Conservation (phyloP, 64 coral and sea anemone species). For the Stichodactyla mertensii region DNA sequence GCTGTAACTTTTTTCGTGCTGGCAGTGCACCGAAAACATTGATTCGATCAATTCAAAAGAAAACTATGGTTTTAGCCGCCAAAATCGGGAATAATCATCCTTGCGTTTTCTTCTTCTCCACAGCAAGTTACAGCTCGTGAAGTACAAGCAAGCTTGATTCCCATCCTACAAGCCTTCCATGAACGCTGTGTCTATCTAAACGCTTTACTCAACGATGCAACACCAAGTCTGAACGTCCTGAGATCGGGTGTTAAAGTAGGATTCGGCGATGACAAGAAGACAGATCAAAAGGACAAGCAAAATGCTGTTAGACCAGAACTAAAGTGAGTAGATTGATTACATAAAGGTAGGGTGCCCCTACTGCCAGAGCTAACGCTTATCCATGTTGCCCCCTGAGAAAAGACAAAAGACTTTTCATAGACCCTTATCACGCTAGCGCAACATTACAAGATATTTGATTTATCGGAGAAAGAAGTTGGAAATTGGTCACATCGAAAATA, state of each 20-base stretch:
- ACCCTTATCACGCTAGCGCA: too few species aligned
- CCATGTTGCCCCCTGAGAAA: too few species aligned
- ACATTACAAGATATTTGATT: too few species aligned
- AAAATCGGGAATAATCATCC: too few species aligned
- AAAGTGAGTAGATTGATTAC: slow-evolving; percentile 1
- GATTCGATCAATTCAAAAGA: too few species aligned
- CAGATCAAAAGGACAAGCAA: background rate
- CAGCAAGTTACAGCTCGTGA: slow-evolving; percentile 93
- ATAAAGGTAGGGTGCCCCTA: background rate
- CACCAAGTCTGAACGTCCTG: slow-evolving; percentile 64
- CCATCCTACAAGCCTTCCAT: slow-evolving; percentile 87
- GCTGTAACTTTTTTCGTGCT: too few species aligned
- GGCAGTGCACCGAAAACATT: too few species aligned
- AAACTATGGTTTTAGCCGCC: too few species aligned
- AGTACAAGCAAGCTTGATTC: slow-evolving; percentile 76
- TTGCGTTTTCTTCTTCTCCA: background rate
- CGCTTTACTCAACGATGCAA: slow-evolving; percentile 67
- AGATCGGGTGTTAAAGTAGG: slow-evolving; percentile 38
- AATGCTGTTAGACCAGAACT: background rate
- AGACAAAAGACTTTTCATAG: too few species aligned
- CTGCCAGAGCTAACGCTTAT: too few species aligned
- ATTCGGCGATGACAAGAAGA: slow-evolving; percentile 6
- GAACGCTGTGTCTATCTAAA: slow-evolving; percentile 80
- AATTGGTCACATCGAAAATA: too few species aligned
- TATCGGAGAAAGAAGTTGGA: too few species aligned